phyloP scores from a whole-genome alignment of 2,797 vertebrate genomes.

The Lophius americanus region DNA sequence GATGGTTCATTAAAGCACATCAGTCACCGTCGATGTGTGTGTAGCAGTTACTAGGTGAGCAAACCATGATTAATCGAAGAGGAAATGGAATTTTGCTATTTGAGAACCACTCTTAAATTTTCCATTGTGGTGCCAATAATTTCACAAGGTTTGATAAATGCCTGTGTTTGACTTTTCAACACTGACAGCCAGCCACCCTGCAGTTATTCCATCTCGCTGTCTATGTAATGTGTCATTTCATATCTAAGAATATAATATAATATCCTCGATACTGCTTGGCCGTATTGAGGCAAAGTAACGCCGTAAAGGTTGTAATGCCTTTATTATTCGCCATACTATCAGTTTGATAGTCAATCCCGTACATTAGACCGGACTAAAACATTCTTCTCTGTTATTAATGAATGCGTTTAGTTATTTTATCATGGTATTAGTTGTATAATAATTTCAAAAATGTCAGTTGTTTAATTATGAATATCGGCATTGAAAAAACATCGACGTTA shows the following conservation, averaged over 20 bases:
- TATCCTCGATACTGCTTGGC: conserved; percentile 10
- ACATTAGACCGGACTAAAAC: neutral
- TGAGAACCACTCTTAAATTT: conserved; percentile 64
- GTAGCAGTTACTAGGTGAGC: conserved; percentile 81
- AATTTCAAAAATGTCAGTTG: no score
- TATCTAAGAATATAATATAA: conserved; percentile 11
- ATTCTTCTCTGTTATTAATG: no score
- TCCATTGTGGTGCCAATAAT: conserved; percentile 56
- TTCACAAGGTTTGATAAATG: conserved; percentile 64
- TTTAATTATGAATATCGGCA: no score
- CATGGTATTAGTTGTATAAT: no score
- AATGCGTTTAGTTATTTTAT: no score
- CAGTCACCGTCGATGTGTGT: conserved; percentile 76
- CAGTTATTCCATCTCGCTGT: conserved; percentile 31
- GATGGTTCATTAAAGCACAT: conserved; percentile 60
- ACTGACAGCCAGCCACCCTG: conserved; percentile 17
- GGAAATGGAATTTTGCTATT: conserved; percentile 74
- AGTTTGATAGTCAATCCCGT: neutral
- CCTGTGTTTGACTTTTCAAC: conserved; percentile 40
- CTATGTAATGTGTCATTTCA: conserved; percentile 19
- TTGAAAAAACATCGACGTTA: no score
- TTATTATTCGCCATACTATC: neutral
- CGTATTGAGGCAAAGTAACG: conserved; percentile 2
- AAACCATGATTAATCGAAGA: conserved; percentile 60
- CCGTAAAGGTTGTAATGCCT: conserved; percentile 9